Base-by-base conservation (phyloP, 2,888 invertebrate genomes). In the Physocephala rufipes region DNA sequence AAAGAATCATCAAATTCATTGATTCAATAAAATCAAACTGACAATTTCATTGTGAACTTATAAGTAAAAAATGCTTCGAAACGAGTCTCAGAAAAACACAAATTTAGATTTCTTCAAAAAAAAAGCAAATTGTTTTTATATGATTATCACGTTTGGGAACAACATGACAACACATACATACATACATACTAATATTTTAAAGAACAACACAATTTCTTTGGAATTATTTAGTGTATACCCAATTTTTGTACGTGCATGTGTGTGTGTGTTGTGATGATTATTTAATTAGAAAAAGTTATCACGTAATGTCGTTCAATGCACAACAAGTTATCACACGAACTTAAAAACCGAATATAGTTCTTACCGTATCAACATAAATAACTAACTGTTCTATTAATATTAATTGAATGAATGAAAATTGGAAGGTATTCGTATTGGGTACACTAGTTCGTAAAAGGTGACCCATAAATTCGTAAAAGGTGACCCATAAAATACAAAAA, bases 251-350 rank as follows among this genome's bases (percentile, higher is more conserved):
- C 24, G 47, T 19, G 24, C 19, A n/a, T 15, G 21, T 58, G 12
- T 36, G 36, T 36, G 4, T 21, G 24, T 15, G 58, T 62, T 63
- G 15, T 63, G n/a, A n/a, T n/a, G n/a, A n/a, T n/a, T 62, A 13
- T 63, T 45, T 59, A 26, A 67, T 55, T 61, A 47, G 16, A 15
- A 4, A 67, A 67, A 67, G 47, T 21, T 47, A 28, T 58, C 67
- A 67, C 67, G 67, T 47, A 67, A 67, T 67, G 43, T 61, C 49
- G 67, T 61, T 61, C 67, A 59, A 5, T 67, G 13, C 62, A 28
- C 58, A 26, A 26, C 58, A 28, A 58, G 2, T 16, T 58, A 28
- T 58, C 58, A 16, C 26, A 28, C 28, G 21, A 26, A 58, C 7
- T 16, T 13, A 28, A 28, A 58, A 58, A 58, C 53, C 53, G 21